Conservation (phyloP, 2,797 vertebrate species). For the Nannoperca australis region DNA sequence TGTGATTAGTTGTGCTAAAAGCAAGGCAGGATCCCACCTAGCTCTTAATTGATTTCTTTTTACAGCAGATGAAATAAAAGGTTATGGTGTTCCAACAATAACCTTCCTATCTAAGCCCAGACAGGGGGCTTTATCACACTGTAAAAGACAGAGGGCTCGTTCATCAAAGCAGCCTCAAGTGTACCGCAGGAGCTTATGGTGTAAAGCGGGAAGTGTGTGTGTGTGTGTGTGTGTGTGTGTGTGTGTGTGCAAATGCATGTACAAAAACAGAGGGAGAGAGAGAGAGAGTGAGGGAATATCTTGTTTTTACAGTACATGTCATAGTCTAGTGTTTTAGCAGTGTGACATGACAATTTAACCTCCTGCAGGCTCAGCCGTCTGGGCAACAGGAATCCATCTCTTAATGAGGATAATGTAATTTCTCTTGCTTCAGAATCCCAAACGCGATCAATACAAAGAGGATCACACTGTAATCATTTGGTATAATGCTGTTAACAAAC, state of each 20-base stretch:
- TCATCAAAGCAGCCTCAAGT: slow-evolving; percentile 70
- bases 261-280: background rate
- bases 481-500: slow-evolving; percentile 35
- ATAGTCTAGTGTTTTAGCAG: slow-evolving; percentile 59
- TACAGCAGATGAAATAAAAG: slow-evolving; percentile 78
- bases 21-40: slow-evolving; percentile 62
- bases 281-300: slow-evolving; percentile 2
- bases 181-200: slow-evolving; percentile 52
- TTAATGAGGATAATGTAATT: slow-evolving; percentile 64
- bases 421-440: slow-evolving; percentile 31
- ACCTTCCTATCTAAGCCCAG: slow-evolving; percentile 71
- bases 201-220: slow-evolving; percentile 44
- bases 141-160: slow-evolving; percentile 72
- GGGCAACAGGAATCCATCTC: slow-evolving; percentile 50
- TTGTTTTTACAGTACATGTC: slow-evolving; percentile 33
- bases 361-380: slow-evolving; percentile 46
- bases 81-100: slow-evolving; percentile 77
- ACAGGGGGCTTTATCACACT: slow-evolving; percentile 72
- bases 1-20: slow-evolving; percentile 75
- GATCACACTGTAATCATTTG: slow-evolving; percentile 45
- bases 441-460: slow-evolving; percentile 59
- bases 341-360: slow-evolving; percentile 71
- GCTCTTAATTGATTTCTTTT: slow-evolving; percentile 80
- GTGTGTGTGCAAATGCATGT: slow-evolving; percentile 1
- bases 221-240: no score